Percentiles rank a stretch among this genome's conserved stretches.
Conservation (phyloP, 2,888 invertebrate genomes). For the Xestia rhomboidea region DNA sequence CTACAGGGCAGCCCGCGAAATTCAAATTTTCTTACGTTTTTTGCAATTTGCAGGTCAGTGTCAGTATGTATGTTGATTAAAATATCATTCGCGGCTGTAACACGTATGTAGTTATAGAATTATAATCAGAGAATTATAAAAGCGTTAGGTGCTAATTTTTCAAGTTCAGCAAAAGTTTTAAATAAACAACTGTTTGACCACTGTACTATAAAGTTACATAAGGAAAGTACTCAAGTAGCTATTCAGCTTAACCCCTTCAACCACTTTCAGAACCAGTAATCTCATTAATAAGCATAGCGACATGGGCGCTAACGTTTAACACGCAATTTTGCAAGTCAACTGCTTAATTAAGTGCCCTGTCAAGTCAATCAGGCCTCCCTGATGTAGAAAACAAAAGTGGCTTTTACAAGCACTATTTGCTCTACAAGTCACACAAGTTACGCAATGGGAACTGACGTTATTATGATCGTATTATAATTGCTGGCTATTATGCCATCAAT, state of each 20-base stretch:
- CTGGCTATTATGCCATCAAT: conserved; percentile 78
- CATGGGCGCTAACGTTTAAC: conserved; percentile 72
- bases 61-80: too few species aligned
- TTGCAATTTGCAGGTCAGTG: too few species aligned
- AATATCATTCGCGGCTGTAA: too few species aligned
- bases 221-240: conserved; percentile 44
- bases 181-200: conserved; percentile 24
- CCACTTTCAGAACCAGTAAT: conserved; percentile 77
- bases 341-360: conserved; percentile 79
- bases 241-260: conserved; percentile 61
- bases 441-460: conserved; percentile 78
- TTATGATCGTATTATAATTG: conserved; percentile 81
- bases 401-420: conserved; percentile 45
- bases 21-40: too few species aligned
- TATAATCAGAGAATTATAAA: too few species aligned
- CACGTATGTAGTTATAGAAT: too few species aligned
- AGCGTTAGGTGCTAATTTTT: conserved; percentile 48
- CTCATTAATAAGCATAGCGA: conserved; percentile 77
- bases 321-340: conserved; percentile 78
- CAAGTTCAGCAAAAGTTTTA: conserved; percentile 44
- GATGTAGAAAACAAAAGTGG: conserved; percentile 75
- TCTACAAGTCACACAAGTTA: conserved; percentile 65
- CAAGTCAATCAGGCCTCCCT: conserved; percentile 75
- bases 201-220: conserved; percentile 58
- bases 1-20: too few species aligned